Percentiles rank a stretch among this genome's conserved stretches.
These are phyloP conservation scores for Brachyhypopomus gauderio DNA, from an alignment of 2,113 vertebrate species.

Conservation along the genomic window DNA sequence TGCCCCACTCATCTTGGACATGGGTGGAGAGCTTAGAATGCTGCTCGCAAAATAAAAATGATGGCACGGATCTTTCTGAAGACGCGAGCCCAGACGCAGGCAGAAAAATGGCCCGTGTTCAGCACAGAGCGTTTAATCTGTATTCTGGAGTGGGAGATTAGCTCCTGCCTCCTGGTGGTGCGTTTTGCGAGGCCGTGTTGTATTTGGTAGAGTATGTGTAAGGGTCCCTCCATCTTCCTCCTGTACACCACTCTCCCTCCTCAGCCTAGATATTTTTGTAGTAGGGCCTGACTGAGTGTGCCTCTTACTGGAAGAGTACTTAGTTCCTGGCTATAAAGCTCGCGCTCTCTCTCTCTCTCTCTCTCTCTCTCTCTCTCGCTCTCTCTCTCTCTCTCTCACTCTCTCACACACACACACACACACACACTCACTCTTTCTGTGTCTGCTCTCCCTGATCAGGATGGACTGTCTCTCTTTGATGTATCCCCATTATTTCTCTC, in stretches of 20 bases:
- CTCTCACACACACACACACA: constrained; percentile 6
- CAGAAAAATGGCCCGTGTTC: not conserved
- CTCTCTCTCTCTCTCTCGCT: constrained; percentile 34
- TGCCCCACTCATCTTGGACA: not conserved
- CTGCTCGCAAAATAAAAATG: not conserved
- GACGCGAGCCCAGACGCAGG: not conserved
- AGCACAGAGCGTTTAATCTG: not conserved
- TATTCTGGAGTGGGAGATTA: not conserved
- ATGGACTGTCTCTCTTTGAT: constrained; percentile 9
- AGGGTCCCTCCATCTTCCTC: constrained; percentile 21
- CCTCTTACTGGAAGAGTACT: constrained; percentile 59
- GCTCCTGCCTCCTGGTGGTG: not conserved
- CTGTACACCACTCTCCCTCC: constrained; percentile 12
- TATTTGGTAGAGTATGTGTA: constrained; percentile 29
- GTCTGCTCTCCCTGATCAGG: constrained; percentile 33
- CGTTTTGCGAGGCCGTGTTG: not conserved
- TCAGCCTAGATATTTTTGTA: constrained; percentile 53
- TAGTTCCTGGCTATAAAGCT: constrained; percentile 49
- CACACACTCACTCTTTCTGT: constrained; percentile 31
- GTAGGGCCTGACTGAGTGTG: constrained; percentile 53
- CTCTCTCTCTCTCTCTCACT: constrained; percentile 30
- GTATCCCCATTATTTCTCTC: not conserved
- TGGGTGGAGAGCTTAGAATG: not conserved
- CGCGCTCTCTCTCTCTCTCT: constrained; percentile 22
- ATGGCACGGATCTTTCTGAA: not conserved